Evolutionary conservation across 2,888 invertebrate species (phyloP).

Genomic region (Sinelater perroti): DNA sequence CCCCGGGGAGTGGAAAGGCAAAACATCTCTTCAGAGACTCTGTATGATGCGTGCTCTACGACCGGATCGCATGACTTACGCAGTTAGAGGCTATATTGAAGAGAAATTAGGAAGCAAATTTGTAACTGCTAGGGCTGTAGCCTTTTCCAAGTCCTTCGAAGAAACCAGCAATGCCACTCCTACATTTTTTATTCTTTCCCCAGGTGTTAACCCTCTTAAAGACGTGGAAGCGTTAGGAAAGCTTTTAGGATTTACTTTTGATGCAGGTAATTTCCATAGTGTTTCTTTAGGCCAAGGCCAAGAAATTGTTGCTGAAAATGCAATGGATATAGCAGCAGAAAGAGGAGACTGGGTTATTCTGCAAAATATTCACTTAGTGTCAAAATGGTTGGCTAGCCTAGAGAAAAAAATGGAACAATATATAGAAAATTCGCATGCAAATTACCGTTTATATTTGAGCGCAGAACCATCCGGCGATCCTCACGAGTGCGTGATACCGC

Average conservation of each 20-base stretch:
- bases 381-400: conserved; percentile 84
- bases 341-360: conserved; percentile 93
- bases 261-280: conserved; percentile 87
- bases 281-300: conserved; percentile 95
- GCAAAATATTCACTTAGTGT: conserved; percentile 92
- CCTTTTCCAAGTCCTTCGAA: conserved; percentile 84
- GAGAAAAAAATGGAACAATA: conserved; percentile 92
- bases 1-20: conserved; percentile 96
- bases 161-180: conserved; percentile 87
- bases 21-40: conserved; percentile 81
- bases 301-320: conserved; percentile 88
- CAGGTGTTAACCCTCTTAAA: conserved; percentile 94
- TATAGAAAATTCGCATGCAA: conserved; percentile 70
- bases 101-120: conserved; percentile 88
- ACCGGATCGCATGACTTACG: conserved; percentile 95
- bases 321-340: conserved; percentile 78
- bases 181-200: conserved; percentile 92
- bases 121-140: conserved; percentile 79
- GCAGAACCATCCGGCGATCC: conserved; percentile 85
- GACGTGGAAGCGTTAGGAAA: conserved; percentile 90
- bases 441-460: conserved; percentile 81
- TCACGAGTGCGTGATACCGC: conserved; percentile 71
- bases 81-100: conserved; percentile 86
- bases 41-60: conserved; percentile 93
- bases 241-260: conserved; percentile 79